Base-by-base conservation (phyloP, 2,113 vertebrate genomes). In the Thunnus thynnus region DNA sequence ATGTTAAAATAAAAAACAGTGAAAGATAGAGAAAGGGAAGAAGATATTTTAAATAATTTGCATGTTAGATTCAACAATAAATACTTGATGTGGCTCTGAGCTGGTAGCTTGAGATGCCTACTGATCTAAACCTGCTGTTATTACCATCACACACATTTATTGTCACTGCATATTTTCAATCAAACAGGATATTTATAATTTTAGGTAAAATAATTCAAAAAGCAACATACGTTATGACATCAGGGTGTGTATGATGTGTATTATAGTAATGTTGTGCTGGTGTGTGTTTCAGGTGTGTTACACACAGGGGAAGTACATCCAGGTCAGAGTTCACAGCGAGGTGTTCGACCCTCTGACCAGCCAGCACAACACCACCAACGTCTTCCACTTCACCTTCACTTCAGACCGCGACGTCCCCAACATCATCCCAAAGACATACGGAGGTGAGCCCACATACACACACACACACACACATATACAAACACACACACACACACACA, bases 321-420 rank as follows among this genome's bases (percentile, higher is more conserved):
- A 99, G 93, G 92, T 99, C 82, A 94, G 98, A 94, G 97, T 99
- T 73, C 98, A 99, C 94, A 99, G 95, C 22, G 98, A 98, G 82
- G 98, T 99, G 76, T 95, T 97, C 17, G 96, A 98, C 91, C 95
- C 97, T 16, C 85, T 96, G 67, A 94, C 95, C 47, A 93, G 87
- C n/a, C 95, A 97, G 63, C 96, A 99, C 85, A 96, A 91, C 65
- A 99, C 98, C 71, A 99, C 98, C 86, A 99, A 99, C 76, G 92
- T 97, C 82, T 99, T 99, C 91, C 98, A 99, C 93, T 99, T 97
- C 87, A 99, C 98, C 1, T 99, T 98, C 84, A 27, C 86, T n/a
- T 96, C 96, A 0, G 97, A 98, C 83, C 94, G 94, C 0, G 95
- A 96, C 1, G 96, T 98, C 46, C 97, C 97, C 64, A 91, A 85